phyloP scores from a whole-genome alignment of 2,113 vertebrate genomes.

The Clarias magur region DNA sequence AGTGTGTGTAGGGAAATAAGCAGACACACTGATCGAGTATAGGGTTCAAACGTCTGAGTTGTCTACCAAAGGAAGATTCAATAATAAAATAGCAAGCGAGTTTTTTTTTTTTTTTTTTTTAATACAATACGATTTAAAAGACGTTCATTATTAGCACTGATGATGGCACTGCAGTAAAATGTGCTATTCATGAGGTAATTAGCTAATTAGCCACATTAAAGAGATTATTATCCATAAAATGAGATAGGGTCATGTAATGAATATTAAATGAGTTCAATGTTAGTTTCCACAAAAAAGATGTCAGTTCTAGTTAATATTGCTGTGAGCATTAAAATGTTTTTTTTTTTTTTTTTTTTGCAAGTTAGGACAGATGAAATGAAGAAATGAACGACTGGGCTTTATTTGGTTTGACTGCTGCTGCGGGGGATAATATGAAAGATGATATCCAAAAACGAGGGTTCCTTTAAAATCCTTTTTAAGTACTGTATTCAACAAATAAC shows the following conservation, averaged over 20 bases:
- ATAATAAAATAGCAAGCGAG: neutral
- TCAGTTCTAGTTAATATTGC: neutral
- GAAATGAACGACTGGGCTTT: too few relatives aligned
- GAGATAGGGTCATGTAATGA: neutral
- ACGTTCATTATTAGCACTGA: neutral
- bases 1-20: slow-evolving; percentile 28
- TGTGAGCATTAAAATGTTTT: too few relatives aligned
- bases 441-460: neutral
- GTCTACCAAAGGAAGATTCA: neutral
- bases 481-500: neutral
- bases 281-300: neutral
- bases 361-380: too few relatives aligned
- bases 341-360: neutral
- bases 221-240: neutral
- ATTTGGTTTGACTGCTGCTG: too few relatives aligned
- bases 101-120: neutral
- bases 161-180: neutral
- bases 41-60: neutral
- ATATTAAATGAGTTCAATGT: neutral
- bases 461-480: neutral
- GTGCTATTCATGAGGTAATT: neutral
- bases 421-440: neutral
- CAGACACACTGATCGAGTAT: slow-evolving; percentile 2
- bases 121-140: neutral
- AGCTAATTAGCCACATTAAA: neutral